Conservation (phyloP, 2,113 vertebrate species). For the Colistium nudipinnis region DNA sequence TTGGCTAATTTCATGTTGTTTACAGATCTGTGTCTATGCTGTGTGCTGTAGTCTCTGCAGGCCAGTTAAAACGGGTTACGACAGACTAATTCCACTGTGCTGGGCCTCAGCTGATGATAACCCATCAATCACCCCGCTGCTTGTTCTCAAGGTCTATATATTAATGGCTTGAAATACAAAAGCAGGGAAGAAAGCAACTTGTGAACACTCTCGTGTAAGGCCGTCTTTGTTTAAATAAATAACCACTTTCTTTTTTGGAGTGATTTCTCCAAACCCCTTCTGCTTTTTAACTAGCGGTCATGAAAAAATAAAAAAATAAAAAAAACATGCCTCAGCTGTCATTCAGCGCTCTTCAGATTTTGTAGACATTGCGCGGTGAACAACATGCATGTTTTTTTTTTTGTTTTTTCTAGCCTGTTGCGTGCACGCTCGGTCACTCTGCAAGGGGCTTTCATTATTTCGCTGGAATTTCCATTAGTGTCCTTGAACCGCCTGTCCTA, state of each 20-base stretch:
- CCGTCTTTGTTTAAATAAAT: not conserved
- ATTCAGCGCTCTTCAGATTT: conserved; percentile 1
- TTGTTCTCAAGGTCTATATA: conserved; percentile 25
- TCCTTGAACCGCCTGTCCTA: conserved; percentile 16
- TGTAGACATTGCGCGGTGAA: conserved; percentile 6
- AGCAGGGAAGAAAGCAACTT: conserved; percentile 32
- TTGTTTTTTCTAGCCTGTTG: not conserved
- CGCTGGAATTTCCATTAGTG: conserved; percentile 20
- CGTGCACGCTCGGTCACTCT: not conserved
- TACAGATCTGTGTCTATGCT: conserved; percentile 55
- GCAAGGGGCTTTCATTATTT: conserved; percentile 7
- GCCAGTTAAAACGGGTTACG: conserved; percentile 66
- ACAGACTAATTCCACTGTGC: conserved; percentile 58
- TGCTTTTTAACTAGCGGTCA: not conserved
- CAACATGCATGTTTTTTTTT: not conserved
- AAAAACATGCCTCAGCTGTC: conserved; percentile 19
- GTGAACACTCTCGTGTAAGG: conserved; percentile 2
- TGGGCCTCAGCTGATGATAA: conserved; percentile 55
- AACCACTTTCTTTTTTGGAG: conserved; percentile 7
- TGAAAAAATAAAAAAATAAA: too few species aligned
- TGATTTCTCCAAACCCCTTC: not conserved
- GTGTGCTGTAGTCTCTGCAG: conserved; percentile 46
- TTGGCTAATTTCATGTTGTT: conserved; percentile 69
- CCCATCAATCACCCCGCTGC: conserved; percentile 63
- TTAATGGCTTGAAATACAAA: conserved; percentile 33